Evolutionary conservation across 2,888 invertebrate species (phyloP).

Genomic region (Drosophila suboccidentalis): DNA sequence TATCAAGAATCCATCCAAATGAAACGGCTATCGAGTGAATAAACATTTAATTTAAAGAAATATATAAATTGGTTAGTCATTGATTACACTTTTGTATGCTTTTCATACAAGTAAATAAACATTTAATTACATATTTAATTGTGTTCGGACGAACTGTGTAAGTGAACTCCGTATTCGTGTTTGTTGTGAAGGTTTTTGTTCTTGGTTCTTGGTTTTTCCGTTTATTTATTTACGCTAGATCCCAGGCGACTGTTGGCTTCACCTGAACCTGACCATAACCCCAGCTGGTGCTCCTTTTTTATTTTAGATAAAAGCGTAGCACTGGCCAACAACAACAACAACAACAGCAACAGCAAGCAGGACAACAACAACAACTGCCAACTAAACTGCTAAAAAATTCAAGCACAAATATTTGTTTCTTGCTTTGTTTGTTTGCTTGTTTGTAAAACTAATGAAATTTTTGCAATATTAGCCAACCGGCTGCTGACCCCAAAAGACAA

Average conservation of each 20-base stretch:
- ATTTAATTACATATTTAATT: not conserved
- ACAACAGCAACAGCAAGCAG: conserved; percentile 13
- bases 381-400: conserved; percentile 79
- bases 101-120: not conserved
- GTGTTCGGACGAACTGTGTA: not conserved
- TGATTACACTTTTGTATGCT: not conserved
- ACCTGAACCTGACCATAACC: conserved; percentile 71
- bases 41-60: too few relatives aligned
- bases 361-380: conserved; percentile 52
- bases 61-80: too few relatives aligned
- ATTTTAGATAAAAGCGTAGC: conserved; percentile 57
- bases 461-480: conserved; percentile 77
- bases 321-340: conserved; percentile 38
- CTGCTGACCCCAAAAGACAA: conserved; percentile 66
- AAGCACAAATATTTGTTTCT: conserved; percentile 78
- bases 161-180: conserved; percentile 46
- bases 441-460: conserved; percentile 79
- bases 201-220: conserved; percentile 32
- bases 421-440: conserved; percentile 79
- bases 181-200: conserved; percentile 12
- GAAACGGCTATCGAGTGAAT: too few relatives aligned
- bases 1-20: too few relatives aligned
- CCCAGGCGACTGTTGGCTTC: conserved; percentile 64
- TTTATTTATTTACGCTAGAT: conserved; percentile 72
- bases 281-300: conserved; percentile 62